Conservation (phyloP, 2,888 invertebrate species). For the Ophioninae sp. region DNA sequence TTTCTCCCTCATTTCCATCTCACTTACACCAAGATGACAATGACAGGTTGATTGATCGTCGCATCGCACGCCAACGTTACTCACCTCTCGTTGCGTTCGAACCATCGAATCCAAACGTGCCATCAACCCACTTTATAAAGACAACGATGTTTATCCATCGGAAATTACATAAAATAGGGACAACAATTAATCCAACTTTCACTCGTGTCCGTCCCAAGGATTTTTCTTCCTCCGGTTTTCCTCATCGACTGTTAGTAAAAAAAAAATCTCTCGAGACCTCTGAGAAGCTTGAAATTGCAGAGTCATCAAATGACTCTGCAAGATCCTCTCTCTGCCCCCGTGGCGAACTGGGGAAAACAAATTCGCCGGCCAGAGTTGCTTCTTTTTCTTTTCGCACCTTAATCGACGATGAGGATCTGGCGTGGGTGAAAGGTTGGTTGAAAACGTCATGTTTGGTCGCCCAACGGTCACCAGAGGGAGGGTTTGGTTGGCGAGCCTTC, state of each 20-base stretch:
- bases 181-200: not conserved
- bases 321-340: not conserved
- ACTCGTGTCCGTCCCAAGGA: not conserved
- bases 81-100: not conserved
- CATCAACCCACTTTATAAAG: not conserved
- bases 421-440: constrained; percentile 39
- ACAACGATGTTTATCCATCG: not conserved
- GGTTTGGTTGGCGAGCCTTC: constrained; percentile 41
- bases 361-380: not conserved
- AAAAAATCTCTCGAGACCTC: not conserved
- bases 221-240: not conserved
- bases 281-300: not conserved
- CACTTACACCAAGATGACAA: not conserved
- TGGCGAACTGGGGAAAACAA: not conserved
- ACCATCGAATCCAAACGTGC: not conserved
- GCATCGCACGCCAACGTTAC: not conserved
- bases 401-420: constrained; percentile 53
- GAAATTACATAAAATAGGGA: not conserved
- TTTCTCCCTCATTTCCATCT: not conserved
- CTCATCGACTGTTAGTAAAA: not conserved
- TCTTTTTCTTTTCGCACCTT: constrained; percentile 46
- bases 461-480: constrained; percentile 35
- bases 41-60: not conserved
- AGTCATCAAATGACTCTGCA: constrained; percentile 64
- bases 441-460: constrained; percentile 36